Percentiles rank a stretch among this genome's conserved stretches.
Conservation (phyloP, 2,888 invertebrate species). For the Pollenia labialis region DNA sequence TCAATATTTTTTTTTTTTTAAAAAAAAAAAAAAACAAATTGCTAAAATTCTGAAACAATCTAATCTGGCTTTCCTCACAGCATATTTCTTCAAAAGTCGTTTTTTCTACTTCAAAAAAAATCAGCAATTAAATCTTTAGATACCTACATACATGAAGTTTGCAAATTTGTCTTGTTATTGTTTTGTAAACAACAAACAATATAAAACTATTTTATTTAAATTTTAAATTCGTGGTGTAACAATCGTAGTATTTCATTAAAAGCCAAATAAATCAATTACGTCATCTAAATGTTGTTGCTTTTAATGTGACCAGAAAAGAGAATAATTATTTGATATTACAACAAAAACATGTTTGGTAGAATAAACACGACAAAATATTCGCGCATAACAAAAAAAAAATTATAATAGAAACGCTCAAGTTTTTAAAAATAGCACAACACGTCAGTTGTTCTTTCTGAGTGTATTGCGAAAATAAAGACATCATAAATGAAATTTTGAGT, state of each 20-base stretch:
- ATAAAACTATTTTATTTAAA: slow-evolving; percentile 21
- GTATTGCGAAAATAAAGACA: slow-evolving; percentile 40
- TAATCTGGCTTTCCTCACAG: no score
- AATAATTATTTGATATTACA: slow-evolving; percentile 16
- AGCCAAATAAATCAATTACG: slow-evolving; percentile 54
- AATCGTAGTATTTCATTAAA: slow-evolving; percentile 27
- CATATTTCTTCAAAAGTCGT: no score
- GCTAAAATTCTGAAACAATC: no score
- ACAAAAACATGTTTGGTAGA: slow-evolving; percentile 29
- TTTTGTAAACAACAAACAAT: not conserved
- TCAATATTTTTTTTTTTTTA: no score
- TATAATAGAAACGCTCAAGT: slow-evolving; percentile 22
- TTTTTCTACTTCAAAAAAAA: no score
- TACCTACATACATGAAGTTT: not conserved
- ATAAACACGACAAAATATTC: slow-evolving; percentile 44
- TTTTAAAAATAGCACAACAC: slow-evolving; percentile 72
- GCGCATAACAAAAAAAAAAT: not conserved
- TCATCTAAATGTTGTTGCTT: slow-evolving; percentile 43
- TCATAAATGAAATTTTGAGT: not conserved
- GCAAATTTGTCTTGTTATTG: not conserved
- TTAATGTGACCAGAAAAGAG: slow-evolving; percentile 37
- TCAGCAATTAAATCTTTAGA: not conserved
- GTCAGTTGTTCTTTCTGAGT: slow-evolving; percentile 53
- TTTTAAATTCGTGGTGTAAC: slow-evolving; percentile 33
- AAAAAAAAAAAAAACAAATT: no score